Percentiles rank a stretch among this genome's conserved stretches.
These are phyloP conservation scores for Suncus etruscus DNA, from an alignment of 2,113 vertebrate species.

Conservation along the genomic window DNA sequence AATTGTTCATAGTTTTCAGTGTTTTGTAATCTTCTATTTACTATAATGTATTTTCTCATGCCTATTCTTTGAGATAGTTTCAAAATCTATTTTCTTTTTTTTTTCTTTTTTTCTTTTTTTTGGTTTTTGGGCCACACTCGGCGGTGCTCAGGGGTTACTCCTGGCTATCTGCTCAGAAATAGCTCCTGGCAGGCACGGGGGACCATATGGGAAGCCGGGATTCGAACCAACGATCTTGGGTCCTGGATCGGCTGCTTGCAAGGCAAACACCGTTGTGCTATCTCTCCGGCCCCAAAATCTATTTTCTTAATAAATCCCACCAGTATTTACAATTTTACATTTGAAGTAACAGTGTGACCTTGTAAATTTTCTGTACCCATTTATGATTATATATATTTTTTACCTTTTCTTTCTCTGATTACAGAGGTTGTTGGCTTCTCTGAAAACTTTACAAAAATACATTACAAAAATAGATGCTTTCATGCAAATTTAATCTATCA, in stretches of 20 bases:
- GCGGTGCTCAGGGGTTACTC: no score
- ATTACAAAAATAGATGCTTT: conserved; percentile 12
- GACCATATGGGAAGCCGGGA: no score
- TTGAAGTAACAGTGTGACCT: neutral
- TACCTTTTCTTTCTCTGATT: conserved; percentile 27
- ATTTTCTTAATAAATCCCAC: neutral
- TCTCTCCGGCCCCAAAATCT: no score
- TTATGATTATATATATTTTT: conserved; percentile 38
- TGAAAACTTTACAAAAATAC: neutral
- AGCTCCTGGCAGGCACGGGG: no score
- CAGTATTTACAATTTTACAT: no score
- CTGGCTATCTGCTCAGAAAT: no score
- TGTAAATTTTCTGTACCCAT: conserved; percentile 4
- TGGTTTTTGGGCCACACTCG: no score
- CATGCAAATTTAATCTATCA: neutral
- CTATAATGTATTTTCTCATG: conserved; percentile 6
- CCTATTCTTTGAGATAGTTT: conserved; percentile 26
- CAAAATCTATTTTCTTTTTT: no score
- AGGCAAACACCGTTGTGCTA: no score
- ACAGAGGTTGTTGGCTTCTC: neutral
- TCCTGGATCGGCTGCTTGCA: no score
- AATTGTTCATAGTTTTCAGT: neutral
- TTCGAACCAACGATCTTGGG: no score
- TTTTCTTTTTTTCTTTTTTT: no score
- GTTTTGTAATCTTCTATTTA: conserved; percentile 9